phyloP scores from a whole-genome alignment of 2,888 invertebrate genomes.

The Gonocerus acuteangulatus region DNA sequence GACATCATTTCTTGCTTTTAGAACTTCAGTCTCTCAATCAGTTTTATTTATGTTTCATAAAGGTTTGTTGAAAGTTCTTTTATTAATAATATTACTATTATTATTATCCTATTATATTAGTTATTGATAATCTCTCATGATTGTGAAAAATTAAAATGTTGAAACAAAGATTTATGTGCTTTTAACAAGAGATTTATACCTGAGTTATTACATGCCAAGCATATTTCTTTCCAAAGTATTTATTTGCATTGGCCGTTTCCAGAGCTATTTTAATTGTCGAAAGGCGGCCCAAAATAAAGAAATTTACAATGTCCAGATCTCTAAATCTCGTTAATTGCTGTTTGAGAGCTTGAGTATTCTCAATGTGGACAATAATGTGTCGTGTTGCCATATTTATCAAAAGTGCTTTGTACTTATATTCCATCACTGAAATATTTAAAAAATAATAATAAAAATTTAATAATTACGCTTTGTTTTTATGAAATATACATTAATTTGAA shows the following conservation, averaged over 20 bases:
- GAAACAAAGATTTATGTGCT: too few species aligned
- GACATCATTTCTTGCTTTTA: too few species aligned
- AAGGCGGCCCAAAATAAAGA: constrained; percentile 71
- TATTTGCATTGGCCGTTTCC: constrained; percentile 51
- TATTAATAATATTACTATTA: too few species aligned
- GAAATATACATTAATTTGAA: too few species aligned
- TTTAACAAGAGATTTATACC: constrained; percentile 43
- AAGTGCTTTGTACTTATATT: constrained; percentile 86
- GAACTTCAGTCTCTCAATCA: too few species aligned
- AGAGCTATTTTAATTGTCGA: constrained; percentile 46
- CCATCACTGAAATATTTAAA: constrained; percentile 73
- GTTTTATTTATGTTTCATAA: too few species aligned
- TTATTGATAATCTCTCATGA: too few species aligned
- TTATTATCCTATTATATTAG: too few species aligned
- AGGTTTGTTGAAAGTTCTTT: too few species aligned
- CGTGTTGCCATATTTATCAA: constrained; percentile 83
- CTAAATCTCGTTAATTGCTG: constrained; percentile 64
- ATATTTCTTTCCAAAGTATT: constrained; percentile 73
- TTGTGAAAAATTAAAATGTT: too few species aligned
- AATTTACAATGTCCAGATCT: constrained; percentile 80
- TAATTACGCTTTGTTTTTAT: too few species aligned
- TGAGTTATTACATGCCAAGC: constrained; percentile 81
- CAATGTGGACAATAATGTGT: constrained; percentile 69
- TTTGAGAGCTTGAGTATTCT: constrained; percentile 53
- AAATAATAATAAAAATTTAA: too few species aligned